phyloP scores from a whole-genome alignment of 2,797 vertebrate species.

The Microctenopoma lineatum region DNA sequence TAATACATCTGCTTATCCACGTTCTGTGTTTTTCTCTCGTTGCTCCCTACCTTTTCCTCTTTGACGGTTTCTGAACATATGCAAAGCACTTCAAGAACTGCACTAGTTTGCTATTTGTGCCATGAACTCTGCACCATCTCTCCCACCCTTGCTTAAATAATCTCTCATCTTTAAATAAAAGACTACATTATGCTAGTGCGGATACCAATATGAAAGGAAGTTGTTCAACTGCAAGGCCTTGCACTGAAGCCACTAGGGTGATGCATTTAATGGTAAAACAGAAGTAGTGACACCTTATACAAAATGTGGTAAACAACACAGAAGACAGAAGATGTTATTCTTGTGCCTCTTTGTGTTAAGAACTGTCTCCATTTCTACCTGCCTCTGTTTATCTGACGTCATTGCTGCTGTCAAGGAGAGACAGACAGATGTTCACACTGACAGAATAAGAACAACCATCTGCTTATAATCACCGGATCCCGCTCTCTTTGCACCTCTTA shows the following conservation, averaged over 20 bases:
- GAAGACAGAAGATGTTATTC: constrained; percentile 11
- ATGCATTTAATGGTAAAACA: constrained; percentile 41
- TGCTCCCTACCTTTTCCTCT: background rate
- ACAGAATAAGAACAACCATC: constrained; percentile 67
- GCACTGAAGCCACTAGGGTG: constrained; percentile 62
- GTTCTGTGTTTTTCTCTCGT: constrained; percentile 8
- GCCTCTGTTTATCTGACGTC: background rate
- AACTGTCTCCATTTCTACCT: constrained; percentile 7
- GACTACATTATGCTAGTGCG: constrained; percentile 77
- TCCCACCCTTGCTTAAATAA: constrained; percentile 77
- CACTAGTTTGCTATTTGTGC: constrained; percentile 43
- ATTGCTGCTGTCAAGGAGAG: no score
- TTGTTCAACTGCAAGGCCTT: constrained; percentile 44
- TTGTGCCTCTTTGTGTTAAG: constrained; percentile 6
- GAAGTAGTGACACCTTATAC: constrained; percentile 24
- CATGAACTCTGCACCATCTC: constrained; percentile 55
- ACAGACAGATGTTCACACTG: constrained; percentile 58
- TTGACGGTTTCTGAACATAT: constrained; percentile 21
- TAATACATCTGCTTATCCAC: constrained; percentile 26
- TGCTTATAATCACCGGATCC: constrained; percentile 72
- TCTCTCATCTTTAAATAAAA: constrained; percentile 80
- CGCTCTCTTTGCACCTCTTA: background rate
- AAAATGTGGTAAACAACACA: constrained; percentile 9
- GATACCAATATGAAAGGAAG: constrained; percentile 77
- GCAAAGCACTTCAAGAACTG: constrained; percentile 25